Conservation (phyloP, 2,113 vertebrate genomes). For the Furnarius figulus region DNA sequence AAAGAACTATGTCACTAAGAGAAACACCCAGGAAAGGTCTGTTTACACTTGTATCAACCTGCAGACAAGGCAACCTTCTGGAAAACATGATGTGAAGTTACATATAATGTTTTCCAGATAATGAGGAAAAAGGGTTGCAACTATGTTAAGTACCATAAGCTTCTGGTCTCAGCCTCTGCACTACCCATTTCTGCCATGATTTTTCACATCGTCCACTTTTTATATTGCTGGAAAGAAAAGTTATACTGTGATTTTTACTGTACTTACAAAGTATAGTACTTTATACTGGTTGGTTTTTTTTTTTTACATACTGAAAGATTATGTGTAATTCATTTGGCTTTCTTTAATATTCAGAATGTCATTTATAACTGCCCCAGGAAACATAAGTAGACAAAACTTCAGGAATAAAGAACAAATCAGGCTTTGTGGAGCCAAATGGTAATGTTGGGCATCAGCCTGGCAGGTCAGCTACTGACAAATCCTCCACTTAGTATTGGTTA, state of each 20-base stretch:
- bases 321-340: neutral
- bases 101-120: neutral
- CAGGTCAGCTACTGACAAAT: neutral
- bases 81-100: neutral
- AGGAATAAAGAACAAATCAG: neutral
- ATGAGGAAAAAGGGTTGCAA: neutral
- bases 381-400: neutral
- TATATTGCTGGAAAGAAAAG: neutral
- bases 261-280: too few relatives aligned
- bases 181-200: neutral
- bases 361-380: neutral
- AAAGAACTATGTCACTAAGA: neutral
- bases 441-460: neutral
- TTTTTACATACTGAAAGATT: neutral
- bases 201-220: neutral
- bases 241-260: fast-evolving
- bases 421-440: neutral
- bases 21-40: fast-evolving
- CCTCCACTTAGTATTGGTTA: neutral
- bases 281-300: too few relatives aligned
- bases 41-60: neutral
- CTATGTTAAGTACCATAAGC: neutral
- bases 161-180: neutral
- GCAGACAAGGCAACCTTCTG: neutral
- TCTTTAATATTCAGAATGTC: neutral